phyloP scores from a whole-genome alignment of 1,140 invertebrate species.

The Papilio aristodemus region DNA sequence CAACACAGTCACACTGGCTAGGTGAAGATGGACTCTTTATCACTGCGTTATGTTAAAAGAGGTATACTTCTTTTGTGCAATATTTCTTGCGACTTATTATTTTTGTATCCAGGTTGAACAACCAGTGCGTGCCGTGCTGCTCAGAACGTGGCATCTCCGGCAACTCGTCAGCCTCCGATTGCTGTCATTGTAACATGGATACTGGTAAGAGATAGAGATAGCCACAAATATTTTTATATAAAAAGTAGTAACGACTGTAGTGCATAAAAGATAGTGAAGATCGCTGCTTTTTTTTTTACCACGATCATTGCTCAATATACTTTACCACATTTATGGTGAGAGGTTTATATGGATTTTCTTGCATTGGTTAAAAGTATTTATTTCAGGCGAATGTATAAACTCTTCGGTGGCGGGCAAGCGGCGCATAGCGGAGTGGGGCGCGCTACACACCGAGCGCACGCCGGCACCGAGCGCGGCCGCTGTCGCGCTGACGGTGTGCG shows the following conservation, averaged over 20 bases:
- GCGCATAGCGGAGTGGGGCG: constrained; percentile 84
- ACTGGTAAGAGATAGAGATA: constrained; percentile 80
- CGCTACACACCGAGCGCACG: constrained; percentile 62
- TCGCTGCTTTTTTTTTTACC: too few species aligned
- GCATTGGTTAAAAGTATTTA: constrained; percentile 23
- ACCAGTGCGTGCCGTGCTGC: constrained; percentile 88
- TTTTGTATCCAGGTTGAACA: constrained; percentile 81
- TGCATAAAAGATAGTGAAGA: constrained; percentile 2
- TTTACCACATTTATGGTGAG: too few species aligned
- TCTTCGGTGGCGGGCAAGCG: constrained; percentile 88
- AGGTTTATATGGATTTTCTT: too few species aligned
- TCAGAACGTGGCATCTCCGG: constrained; percentile 56
- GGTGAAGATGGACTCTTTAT: too few species aligned
- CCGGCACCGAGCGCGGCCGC: constrained; percentile 60
- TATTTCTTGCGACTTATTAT: too few species aligned
- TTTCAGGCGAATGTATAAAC: constrained; percentile 84
- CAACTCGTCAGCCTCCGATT: constrained; percentile 78
- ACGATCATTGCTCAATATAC: too few species aligned
- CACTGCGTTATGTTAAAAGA: too few species aligned
- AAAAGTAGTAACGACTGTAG: too few species aligned
- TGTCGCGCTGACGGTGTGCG: constrained; percentile 59
- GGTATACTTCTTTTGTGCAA: too few species aligned
- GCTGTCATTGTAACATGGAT: constrained; percentile 85
- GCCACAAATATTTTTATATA: too few species aligned
- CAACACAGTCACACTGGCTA: too few species aligned